Base-by-base conservation (phyloP, 2,888 invertebrate genomes). In the Lasioglossum marginatum region DNA sequence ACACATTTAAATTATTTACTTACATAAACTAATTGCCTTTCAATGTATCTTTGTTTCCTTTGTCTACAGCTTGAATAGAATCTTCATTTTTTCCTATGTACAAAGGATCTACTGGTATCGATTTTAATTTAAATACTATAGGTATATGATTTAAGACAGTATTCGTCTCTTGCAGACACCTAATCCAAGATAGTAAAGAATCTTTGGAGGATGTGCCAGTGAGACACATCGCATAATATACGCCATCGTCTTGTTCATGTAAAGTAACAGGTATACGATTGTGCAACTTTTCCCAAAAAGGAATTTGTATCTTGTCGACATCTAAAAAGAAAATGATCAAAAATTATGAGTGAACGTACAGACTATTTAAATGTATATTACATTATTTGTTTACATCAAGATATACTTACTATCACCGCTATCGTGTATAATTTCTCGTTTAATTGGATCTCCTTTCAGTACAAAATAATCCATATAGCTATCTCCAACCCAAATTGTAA, bases 211-310 rank as follows among this genome's bases (percentile, higher is more conserved):
- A 98, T 16, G 98, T 97, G 77, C 99, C 99, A 82, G 99, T 99
- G 43, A 98, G 98, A 95, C 98, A 98, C 77, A 98, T 96, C 14
- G 97, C 97, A 89, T 98, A 96, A 92, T 99, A 97, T 0, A 97
- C 97, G 6, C 98, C 99, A 95, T 99, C 99, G 80, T 98, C 97
- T 95, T 99, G 99, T 94, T 99, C 98, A 94, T 99, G 99, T 1
- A 98, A 97, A 43, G 97, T 97, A 16, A 97, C 97, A 83, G 96
- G 95, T 3, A 96, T 94, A 23, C 96, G 95, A 12, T 95, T 72
- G 74, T 96, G 87, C 23, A 92, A 88, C 95, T 96, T 92, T 93
- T 95, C 95, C 89, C 96, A 92, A 94, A 96, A 74, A 5, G 97
- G 97, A 75, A 97, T 96, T 81, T 96, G 95, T 83, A 98, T 95